Base-by-base conservation (phyloP, 2,888 invertebrate species). In the Ectobius pallidus region DNA sequence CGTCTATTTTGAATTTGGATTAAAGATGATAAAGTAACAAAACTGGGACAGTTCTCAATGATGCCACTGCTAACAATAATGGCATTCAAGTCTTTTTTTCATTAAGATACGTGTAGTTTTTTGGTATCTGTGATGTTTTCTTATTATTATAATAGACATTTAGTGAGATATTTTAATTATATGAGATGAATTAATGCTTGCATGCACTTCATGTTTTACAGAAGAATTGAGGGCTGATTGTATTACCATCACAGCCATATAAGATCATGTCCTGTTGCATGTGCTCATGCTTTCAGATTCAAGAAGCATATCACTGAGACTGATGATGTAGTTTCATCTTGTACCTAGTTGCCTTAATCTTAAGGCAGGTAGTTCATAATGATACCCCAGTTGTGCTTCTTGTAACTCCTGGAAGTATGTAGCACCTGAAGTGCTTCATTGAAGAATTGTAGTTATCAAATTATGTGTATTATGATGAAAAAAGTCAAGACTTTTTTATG, bases 81-180 rank as follows among this genome's bases (percentile, higher is more conserved):
- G 65, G 46, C 69, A 69, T 52, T 69, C 11, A 69, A n/a, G 52
- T 69, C 52, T 32, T 69, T 32, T n/a, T 65, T 65, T 65, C 65
- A 65, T 65, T 39, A 69, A 22, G 39, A 69, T 55, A 69, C 25
- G 34, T 32, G 52, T 55, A 55, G 69, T 52, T 69, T 69, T 67
- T 69, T 69, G 69, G 69, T 69, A 69, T 55, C 69, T 69, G 69
- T 69, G 69, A 69, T 69, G 69, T 69, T 55, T 69, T 69, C 69
- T 69, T 65, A 62, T 65, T 65, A 52, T 67, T 49, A 68, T 49
- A 30, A 68, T 69, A 69, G 69, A 69, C 69, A 69, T 52, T 69
- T 69, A 69, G 69, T 69, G 69, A 69, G 69, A 69, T 69, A 69
- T 52, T 55, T 69, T 69, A 69, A 69, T 49, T 55, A 55, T 69